phyloP scores from a whole-genome alignment of 2,888 invertebrate genomes.

The Cyclophora punctaria region DNA sequence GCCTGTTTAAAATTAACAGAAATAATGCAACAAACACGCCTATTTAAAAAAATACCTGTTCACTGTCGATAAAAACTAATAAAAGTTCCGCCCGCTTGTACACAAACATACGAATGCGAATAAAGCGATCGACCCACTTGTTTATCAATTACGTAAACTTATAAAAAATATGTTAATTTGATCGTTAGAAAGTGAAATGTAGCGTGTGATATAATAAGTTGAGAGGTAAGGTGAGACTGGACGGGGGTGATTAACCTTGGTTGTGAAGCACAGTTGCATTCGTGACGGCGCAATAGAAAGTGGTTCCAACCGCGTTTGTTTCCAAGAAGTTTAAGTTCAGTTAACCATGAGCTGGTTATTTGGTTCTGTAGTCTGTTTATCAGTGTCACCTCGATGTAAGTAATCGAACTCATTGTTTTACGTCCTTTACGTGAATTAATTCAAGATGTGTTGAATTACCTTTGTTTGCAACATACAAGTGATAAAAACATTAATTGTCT shows the following conservation, averaged over 20 bases:
- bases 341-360: constrained; percentile 42
- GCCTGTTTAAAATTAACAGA: too few relatives aligned
- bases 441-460: constrained; percentile 1
- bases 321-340: constrained; percentile 11
- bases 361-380: constrained; percentile 48
- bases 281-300: constrained; percentile 35
- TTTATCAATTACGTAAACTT: constrained; percentile 13
- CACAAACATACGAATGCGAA: too few relatives aligned
- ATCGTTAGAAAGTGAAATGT: constrained; percentile 49
- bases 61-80: too few relatives aligned
- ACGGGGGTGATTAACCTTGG: constrained; percentile 14
- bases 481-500: too few relatives aligned
- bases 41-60: too few relatives aligned
- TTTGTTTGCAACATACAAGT: too few relatives aligned
- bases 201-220: constrained; percentile 54
- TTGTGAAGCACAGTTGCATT: constrained; percentile 24
- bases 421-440: constrained; percentile 1
- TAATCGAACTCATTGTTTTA: constrained; percentile 6
- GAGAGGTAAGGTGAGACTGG: constrained; percentile 60
- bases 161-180: constrained; percentile 24
- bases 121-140: constrained; percentile 1
- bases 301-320: constrained; percentile 24
- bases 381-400: constrained; percentile 48
- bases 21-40: too few relatives aligned
- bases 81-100: too few relatives aligned